These are phyloP conservation scores for Ornithorhynchus anatinus DNA, from an alignment of 2,113 vertebrate species.

Conservation along the genomic window DNA sequence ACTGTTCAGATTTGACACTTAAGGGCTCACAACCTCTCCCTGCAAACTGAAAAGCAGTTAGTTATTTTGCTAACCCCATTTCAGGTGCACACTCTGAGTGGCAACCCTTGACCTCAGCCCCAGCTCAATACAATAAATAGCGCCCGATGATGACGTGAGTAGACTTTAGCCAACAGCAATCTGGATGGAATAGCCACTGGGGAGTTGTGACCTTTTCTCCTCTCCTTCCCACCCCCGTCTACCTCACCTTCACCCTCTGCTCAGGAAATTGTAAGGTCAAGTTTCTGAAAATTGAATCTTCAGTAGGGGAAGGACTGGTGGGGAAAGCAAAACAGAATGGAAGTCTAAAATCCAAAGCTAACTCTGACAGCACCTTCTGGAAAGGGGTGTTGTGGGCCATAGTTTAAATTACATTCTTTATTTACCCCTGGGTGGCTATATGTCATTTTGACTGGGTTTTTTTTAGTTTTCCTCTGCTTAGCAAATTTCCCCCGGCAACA, in stretches of 20 bases:
- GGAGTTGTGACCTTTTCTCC: neutral
- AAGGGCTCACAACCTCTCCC: too few species aligned
- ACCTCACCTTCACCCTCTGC: neutral
- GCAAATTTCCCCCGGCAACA: neutral
- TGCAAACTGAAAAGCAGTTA: too few species aligned
- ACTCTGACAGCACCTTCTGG: neutral
- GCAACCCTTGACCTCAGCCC: too few species aligned
- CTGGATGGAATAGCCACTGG: neutral
- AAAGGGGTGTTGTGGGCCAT: neutral
- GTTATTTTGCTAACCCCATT: too few species aligned
- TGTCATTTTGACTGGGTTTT: neutral
- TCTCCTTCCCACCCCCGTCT: neutral
- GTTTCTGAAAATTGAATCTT: neutral
- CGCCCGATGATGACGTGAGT: too few species aligned
- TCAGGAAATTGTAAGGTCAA: neutral
- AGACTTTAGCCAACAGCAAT: too few species aligned
- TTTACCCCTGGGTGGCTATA: neutral
- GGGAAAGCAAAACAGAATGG: neutral
- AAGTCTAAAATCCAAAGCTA: neutral
- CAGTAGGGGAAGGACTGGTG: neutral
- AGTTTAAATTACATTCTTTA: neutral
- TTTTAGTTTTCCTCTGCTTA: neutral
- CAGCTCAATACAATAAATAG: too few species aligned
- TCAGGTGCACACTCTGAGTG: too few species aligned
- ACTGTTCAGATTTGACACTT: too few species aligned